phyloP scores from a whole-genome alignment of 2,888 invertebrate species.

The Dione vanillae region DNA sequence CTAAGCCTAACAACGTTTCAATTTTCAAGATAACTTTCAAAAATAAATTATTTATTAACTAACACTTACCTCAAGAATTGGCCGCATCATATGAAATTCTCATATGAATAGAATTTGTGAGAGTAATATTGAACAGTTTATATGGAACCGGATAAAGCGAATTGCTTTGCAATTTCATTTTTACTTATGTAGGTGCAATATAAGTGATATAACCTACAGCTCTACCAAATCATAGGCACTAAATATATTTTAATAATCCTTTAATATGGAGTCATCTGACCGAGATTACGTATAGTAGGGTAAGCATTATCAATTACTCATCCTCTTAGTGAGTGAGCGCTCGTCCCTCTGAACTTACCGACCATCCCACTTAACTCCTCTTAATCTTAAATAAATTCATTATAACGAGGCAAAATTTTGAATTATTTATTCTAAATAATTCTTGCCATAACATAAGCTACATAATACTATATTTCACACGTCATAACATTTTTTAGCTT shows the following conservation, averaged over 20 bases:
- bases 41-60: no score
- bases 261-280: constrained; percentile 47
- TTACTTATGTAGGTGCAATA: no score
- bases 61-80: no score
- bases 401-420: constrained; percentile 53
- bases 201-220: not conserved
- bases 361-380: constrained; percentile 57
- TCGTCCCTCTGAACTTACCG: constrained; percentile 53
- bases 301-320: constrained; percentile 77
- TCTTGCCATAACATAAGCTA: not conserved
- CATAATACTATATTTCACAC: not conserved
- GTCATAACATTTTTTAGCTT: no score
- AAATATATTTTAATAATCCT: constrained; percentile 14
- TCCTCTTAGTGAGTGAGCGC: constrained; percentile 56
- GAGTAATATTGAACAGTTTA: no score
- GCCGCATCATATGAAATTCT: no score
- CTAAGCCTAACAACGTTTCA: no score
- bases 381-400: constrained; percentile 75
- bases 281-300: constrained; percentile 68
- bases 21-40: no score
- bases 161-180: no score
- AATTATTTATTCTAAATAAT: constrained; percentile 34
- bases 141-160: no score
- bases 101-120: no score
- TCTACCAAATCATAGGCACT: not conserved